Percentiles rank a stretch among this genome's conserved stretches.
Conservation (phyloP, 1,140 invertebrate species). For the Aphis craccivora region DNA sequence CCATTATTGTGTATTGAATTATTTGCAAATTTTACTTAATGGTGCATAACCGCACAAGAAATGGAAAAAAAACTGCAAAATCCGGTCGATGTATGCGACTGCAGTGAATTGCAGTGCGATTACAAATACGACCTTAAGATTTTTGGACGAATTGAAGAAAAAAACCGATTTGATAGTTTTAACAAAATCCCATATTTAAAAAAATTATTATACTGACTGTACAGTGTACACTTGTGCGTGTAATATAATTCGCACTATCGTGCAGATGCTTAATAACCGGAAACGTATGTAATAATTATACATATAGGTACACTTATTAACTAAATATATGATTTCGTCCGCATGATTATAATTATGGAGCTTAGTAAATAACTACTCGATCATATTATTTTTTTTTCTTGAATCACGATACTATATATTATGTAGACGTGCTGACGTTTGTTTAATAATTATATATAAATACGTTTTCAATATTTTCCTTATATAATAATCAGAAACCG, state of each 20-base stretch:
- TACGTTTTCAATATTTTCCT: background rate
- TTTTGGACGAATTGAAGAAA: background rate
- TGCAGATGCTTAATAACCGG: conserved; percentile 24
- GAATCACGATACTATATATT: background rate
- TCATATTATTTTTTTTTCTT: background rate
- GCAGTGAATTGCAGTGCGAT: background rate
- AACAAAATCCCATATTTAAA: background rate
- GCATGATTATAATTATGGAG: background rate
- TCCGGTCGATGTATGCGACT: background rate
- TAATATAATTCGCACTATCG: conserved; percentile 21
- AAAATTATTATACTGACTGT: background rate
- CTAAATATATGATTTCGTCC: too few species aligned
- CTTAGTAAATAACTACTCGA: background rate
- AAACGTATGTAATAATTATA: conserved; percentile 14
- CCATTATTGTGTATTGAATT: background rate
- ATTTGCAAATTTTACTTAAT: background rate
- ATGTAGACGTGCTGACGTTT: background rate
- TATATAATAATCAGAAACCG: background rate
- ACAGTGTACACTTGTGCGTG: background rate
- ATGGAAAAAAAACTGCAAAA: background rate
- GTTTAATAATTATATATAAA: background rate
- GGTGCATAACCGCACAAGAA: background rate
- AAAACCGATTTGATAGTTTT: background rate
- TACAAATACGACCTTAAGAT: background rate
- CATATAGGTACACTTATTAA: background rate